Conservation (phyloP, 2,113 vertebrate species). For the Muntiacus muntjak region DNA sequence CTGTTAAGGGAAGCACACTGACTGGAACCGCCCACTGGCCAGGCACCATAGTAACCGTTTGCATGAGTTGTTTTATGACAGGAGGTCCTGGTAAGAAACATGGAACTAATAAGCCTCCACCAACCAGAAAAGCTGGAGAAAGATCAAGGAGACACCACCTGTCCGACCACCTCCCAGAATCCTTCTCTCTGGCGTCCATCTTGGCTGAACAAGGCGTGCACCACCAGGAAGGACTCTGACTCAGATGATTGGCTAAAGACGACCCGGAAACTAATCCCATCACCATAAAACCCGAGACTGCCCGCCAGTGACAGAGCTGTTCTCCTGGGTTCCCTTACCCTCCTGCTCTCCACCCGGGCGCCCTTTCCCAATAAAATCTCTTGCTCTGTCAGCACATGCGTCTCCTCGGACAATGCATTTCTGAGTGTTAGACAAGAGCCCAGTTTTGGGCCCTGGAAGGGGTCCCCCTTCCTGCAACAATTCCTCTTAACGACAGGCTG, state of each 20-base stretch:
- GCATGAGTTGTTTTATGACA: neutral
- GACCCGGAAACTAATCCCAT: neutral
- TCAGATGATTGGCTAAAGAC: neutral
- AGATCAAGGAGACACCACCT: neutral
- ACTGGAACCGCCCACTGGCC: neutral
- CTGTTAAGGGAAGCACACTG: neutral
- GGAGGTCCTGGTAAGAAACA: neutral
- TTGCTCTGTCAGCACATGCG: neutral
- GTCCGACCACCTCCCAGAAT: neutral
- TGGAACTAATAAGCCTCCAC: neutral
- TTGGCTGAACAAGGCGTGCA: neutral
- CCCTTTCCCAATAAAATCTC: neutral
- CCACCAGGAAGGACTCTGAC: neutral
- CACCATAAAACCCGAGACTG: neutral
- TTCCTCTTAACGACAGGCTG: neutral
- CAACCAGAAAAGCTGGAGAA: neutral
- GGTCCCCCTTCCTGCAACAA: neutral
- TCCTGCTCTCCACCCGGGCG: fast-evolving
- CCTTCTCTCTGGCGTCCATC: neutral
- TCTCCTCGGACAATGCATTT: neutral
- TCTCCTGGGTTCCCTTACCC: neutral
- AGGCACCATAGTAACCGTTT: neutral
- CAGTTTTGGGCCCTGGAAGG: neutral
- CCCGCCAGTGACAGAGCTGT: fast-evolving
- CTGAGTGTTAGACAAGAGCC: neutral